Evolutionary conservation across 2,113 vertebrate genomes (phyloP).

Genomic region (Calyptomena viridis): DNA sequence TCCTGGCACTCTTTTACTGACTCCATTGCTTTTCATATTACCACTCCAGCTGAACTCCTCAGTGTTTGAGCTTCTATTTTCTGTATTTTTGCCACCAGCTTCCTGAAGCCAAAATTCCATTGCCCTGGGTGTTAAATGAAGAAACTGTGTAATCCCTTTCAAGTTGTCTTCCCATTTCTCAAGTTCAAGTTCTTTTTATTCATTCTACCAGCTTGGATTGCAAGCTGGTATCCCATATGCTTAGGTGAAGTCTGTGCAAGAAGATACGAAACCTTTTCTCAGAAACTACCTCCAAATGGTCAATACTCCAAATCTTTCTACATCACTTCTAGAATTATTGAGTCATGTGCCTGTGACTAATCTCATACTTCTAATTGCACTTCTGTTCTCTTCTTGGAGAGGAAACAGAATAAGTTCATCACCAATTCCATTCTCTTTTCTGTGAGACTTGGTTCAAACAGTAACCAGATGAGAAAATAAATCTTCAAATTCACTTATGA

Average conservation of each 20-base stretch:
- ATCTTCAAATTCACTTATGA: not conserved
- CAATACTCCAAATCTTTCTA: not conserved
- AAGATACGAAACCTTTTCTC: not conserved
- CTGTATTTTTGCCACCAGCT: not conserved
- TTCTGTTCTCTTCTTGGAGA: not conserved
- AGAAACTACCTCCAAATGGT: not conserved
- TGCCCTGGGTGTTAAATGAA: not conserved
- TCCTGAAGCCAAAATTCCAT: conserved; percentile 13
- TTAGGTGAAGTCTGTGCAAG: conserved; percentile 12
- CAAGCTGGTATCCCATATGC: conserved; percentile 47
- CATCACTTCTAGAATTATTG: not conserved
- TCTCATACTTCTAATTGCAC: not conserved
- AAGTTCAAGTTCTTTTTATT: not conserved
- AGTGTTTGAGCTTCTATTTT: not conserved
- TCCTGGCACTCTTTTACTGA: not conserved
- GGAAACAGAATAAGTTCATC: not conserved
- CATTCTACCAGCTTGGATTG: conserved; percentile 12
- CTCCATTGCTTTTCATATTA: not conserved
- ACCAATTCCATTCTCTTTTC: not conserved
- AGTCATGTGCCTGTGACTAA: not conserved
- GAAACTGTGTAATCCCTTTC: not conserved
- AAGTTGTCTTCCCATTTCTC: not conserved
- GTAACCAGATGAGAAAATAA: not conserved
- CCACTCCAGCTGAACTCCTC: not conserved
- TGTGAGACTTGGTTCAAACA: not conserved